phyloP scores from a whole-genome alignment of 1,140 invertebrate genomes.

The Palaemon carinicauda region DNA sequence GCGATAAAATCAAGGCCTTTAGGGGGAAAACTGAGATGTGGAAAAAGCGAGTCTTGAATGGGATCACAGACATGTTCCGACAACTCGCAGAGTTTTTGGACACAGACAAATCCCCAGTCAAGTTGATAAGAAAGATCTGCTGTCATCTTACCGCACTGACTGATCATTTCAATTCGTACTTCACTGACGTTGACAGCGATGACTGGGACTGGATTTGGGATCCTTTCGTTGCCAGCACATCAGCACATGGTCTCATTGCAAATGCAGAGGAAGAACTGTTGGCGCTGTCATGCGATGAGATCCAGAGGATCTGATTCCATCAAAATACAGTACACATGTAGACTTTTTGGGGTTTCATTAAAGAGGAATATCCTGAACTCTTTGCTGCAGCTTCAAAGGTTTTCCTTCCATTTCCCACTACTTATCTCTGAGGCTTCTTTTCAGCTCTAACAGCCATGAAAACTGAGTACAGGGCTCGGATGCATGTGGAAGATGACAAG shows the following conservation, averaged over 20 bases:
- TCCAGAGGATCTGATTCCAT: not conserved
- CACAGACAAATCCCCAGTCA: slow-evolving; percentile 4
- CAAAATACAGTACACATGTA: not conserved
- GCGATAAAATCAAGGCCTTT: not conserved
- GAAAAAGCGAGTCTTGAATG: slow-evolving; percentile 15
- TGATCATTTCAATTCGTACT: slow-evolving; percentile 27
- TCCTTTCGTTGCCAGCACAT: slow-evolving; percentile 4
- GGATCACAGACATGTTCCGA: slow-evolving; percentile 20
- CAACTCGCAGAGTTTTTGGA: slow-evolving; percentile 25
- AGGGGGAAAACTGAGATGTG: too few relatives aligned
- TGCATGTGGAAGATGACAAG: slow-evolving; percentile 11
- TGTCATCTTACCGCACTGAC: slow-evolving; percentile 9
- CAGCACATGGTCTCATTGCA: too few relatives aligned
- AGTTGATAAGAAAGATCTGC: slow-evolving; percentile 10
- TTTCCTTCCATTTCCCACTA: too few relatives aligned
- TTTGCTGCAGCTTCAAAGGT: too few relatives aligned
- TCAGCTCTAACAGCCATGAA: slow-evolving; percentile 19
- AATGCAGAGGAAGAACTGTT: too few relatives aligned
- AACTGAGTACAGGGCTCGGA: not conserved
- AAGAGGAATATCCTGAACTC: too few relatives aligned
- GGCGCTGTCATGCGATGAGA: not conserved
- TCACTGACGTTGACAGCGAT: slow-evolving; percentile 24
- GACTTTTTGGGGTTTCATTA: slow-evolving; percentile 14
- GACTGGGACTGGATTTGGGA: slow-evolving; percentile 17
- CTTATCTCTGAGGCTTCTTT: too few relatives aligned